Conservation (phyloP, 1,140 invertebrate species). For the Drosophila nasuta region DNA sequence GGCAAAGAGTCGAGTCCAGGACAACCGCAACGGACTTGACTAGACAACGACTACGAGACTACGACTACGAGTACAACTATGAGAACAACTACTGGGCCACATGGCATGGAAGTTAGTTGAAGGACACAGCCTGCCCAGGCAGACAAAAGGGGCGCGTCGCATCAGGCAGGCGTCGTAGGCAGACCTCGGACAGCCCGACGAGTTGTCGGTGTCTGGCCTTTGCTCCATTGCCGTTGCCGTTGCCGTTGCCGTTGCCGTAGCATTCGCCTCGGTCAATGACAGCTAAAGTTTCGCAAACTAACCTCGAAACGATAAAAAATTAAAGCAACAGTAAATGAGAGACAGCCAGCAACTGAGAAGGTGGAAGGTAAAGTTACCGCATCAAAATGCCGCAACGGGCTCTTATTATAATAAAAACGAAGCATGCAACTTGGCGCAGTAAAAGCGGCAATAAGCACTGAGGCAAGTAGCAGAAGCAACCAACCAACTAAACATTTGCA, state of each 20-base stretch:
- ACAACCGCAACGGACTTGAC: slow-evolving; percentile 50
- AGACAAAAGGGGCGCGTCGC: slow-evolving; percentile 26
- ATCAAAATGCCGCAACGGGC: slow-evolving; percentile 76
- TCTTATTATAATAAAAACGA: slow-evolving; percentile 78
- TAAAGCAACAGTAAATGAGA: slow-evolving; percentile 70
- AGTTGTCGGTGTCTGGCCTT: slow-evolving; percentile 54
- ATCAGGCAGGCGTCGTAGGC: slow-evolving; percentile 21
- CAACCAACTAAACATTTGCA: slow-evolving; percentile 56
- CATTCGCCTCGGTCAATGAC: slow-evolving; percentile 68
- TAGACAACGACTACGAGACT: slow-evolving; percentile 22
- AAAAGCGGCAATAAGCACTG: slow-evolving; percentile 37
- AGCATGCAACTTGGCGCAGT: slow-evolving; percentile 49
- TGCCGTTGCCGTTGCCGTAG: neutral
- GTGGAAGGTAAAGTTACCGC: slow-evolving; percentile 46
- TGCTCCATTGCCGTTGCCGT: neutral
- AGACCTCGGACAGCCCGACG: slow-evolving; percentile 31
- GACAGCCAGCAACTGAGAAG: slow-evolving; percentile 13
- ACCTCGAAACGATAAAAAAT: slow-evolving; percentile 78
- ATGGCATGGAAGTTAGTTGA: slow-evolving; percentile 61
- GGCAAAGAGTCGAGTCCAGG: slow-evolving; percentile 5
- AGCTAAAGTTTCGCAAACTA: slow-evolving; percentile 78
- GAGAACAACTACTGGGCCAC: slow-evolving; percentile 15
- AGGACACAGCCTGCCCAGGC: slow-evolving; percentile 50
- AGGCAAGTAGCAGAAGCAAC: slow-evolving; percentile 4
- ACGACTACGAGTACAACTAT: neutral